Evolutionary conservation across 2,113 vertebrate genomes (phyloP).

Genomic region (Stegostoma tigrinum): DNA sequence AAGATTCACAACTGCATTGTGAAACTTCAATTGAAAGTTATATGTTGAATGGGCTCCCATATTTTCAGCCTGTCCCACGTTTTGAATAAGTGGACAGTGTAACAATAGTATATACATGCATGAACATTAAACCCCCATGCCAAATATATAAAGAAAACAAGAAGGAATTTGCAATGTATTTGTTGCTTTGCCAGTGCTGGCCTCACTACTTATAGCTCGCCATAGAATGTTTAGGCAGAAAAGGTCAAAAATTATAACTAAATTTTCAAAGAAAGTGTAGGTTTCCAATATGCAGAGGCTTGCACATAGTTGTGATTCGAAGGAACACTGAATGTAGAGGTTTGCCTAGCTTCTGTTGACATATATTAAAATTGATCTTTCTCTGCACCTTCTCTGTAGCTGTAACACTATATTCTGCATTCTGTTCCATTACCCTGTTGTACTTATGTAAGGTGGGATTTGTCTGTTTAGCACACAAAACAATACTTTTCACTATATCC

Average conservation of each 20-base stretch:
- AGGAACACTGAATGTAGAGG: neutral
- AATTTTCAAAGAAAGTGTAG: neutral
- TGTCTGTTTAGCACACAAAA: too few species aligned
- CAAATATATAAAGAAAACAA: neutral
- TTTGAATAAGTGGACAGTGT: constrained; percentile 2
- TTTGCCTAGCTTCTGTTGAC: neutral
- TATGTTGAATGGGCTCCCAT: neutral
- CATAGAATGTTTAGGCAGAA: neutral
- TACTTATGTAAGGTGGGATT: too few species aligned
- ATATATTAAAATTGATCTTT: too few species aligned
- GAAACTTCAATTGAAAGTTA: constrained; percentile 31
- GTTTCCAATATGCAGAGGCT: neutral
- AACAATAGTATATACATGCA: neutral
- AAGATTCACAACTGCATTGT: constrained; percentile 29
- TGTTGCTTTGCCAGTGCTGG: neutral
- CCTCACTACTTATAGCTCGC: neutral
- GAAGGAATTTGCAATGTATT: neutral
- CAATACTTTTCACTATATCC: too few species aligned
- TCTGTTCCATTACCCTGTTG: too few species aligned
- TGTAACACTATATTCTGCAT: too few species aligned
- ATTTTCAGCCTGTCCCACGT: neutral
- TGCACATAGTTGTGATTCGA: neutral
- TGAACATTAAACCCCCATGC: neutral
- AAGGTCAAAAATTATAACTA: neutral
- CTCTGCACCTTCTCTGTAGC: too few species aligned